Evolutionary conservation across 35 echinoderm and acorn worm genomes (phyloP).

Genomic region (Apostichopus japonicus): DNA sequence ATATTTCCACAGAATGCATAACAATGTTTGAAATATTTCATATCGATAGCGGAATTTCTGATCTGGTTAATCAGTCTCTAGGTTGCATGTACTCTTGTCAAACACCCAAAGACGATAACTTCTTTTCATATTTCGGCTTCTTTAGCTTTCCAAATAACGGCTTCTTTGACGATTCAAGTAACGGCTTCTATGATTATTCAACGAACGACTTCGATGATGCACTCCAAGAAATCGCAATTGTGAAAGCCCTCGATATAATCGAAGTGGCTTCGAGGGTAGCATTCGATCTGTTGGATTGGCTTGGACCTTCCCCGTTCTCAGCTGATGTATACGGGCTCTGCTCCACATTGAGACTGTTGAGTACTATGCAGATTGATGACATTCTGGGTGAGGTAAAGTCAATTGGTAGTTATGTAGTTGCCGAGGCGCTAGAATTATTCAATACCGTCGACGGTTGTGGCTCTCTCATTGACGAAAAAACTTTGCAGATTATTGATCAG

Average conservation of each 20-base stretch:
- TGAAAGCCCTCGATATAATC: neutral
- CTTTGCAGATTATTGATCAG: neutral
- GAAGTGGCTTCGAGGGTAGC: neutral
- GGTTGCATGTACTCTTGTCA: too few species aligned
- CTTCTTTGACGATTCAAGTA: too few species aligned
- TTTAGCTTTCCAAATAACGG: too few species aligned
- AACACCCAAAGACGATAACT: too few species aligned
- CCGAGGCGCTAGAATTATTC: neutral
- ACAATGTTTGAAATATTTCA: too few species aligned
- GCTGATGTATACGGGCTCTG: neutral
- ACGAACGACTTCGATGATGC: too few species aligned
- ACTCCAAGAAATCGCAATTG: neutral
- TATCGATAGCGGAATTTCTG: neutral
- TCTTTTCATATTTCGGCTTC: too few species aligned
- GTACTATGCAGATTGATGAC: neutral
- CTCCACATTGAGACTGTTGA: neutral
- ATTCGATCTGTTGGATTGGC: neutral
- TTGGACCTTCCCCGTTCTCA: constrained; percentile 13
- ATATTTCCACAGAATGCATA: too few species aligned
- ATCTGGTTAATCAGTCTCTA: neutral
- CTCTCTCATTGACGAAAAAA: neutral
- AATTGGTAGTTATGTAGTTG: neutral
- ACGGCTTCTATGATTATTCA: too few species aligned
- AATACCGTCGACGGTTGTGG: neutral
- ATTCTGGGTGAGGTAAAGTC: neutral